Conservation (phyloP, 2,888 invertebrate species). For the Sceliomorpha sp. region DNA sequence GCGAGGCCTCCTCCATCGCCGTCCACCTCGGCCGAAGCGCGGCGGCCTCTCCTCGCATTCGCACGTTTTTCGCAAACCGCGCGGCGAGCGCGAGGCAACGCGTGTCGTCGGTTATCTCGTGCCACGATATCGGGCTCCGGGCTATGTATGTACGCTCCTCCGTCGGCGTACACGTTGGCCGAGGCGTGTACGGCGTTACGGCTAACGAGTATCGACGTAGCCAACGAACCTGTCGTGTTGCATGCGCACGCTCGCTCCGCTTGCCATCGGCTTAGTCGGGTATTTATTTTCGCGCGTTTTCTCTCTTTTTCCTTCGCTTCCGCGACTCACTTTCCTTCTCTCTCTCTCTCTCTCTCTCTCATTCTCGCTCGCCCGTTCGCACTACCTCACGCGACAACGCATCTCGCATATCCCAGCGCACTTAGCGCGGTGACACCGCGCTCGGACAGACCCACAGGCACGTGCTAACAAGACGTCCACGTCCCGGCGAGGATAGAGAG, state of each 20-base stretch:
- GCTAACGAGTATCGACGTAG: conserved; percentile 55
- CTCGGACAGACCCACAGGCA: conserved; percentile 52
- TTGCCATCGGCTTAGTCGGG: conserved; percentile 14
- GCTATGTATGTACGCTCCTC: too few species aligned
- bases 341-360: too few species aligned
- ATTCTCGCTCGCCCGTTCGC: conserved; percentile 33
- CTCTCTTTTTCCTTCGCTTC: conserved; percentile 16
- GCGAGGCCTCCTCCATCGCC: too few species aligned
- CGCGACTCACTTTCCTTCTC: conserved; percentile 48
- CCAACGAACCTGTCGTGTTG: conserved; percentile 68
- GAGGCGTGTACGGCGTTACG: conserved; percentile 1
- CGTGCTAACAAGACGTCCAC: conserved; percentile 58
- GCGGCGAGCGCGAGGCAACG: too few species aligned
- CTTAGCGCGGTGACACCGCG: conserved; percentile 32
- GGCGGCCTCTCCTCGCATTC: too few species aligned
- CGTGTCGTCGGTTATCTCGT: too few species aligned
- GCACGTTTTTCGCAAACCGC: too few species aligned
- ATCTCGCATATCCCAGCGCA: conserved; percentile 26
- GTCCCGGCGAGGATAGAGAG: conserved; percentile 56
- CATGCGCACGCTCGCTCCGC: conserved; percentile 55
- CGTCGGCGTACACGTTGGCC: too few species aligned
- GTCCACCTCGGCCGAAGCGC: too few species aligned
- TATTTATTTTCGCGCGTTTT: too few species aligned
- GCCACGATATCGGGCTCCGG: too few species aligned
- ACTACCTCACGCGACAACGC: too few species aligned